Evolutionary conservation across 2,888 invertebrate species (phyloP).

Genomic region (Anthophora plumipes): DNA sequence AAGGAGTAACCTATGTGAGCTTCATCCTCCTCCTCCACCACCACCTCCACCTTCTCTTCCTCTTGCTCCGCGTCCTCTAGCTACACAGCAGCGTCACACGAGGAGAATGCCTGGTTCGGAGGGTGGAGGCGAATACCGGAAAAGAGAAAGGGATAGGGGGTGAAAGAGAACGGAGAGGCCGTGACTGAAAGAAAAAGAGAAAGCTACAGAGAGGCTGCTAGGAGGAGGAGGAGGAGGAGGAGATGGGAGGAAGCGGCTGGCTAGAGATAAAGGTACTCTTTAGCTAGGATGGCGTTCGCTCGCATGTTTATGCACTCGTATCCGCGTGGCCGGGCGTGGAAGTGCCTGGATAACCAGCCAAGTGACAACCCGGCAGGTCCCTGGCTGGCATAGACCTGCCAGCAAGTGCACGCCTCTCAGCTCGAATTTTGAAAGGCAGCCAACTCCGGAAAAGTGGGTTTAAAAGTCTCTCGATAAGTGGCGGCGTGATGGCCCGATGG

Average conservation of each 20-base stretch:
- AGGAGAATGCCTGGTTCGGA: constrained; percentile 72
- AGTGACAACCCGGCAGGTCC: constrained; percentile 82
- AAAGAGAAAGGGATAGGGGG: constrained; percentile 52
- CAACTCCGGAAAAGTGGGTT: constrained; percentile 84
- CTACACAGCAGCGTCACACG: constrained; percentile 69
- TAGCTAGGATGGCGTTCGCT: constrained; percentile 82
- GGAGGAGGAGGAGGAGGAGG: constrained; percentile 39
- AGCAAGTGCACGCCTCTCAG: constrained; percentile 72
- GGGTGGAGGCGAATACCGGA: constrained; percentile 60
- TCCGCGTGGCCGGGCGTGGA: constrained; percentile 83
- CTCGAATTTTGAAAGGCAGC: constrained; percentile 84
- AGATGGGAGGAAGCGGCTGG: constrained; percentile 78
- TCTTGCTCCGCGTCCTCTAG: constrained; percentile 40
- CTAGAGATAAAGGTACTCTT: constrained; percentile 83
- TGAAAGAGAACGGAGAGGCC: constrained; percentile 40
- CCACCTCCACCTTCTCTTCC: constrained; percentile 74
- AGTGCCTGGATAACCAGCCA: constrained; percentile 85
- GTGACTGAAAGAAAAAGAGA: constrained; percentile 60
- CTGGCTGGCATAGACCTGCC: constrained; percentile 71
- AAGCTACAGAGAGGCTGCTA: constrained; percentile 25
- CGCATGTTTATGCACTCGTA: constrained; percentile 84
- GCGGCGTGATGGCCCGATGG: constrained; percentile 70
- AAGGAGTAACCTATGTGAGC: constrained; percentile 83
- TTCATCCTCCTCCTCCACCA: constrained; percentile 68
- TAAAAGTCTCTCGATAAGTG: constrained; percentile 84